Evolutionary conservation across 2,797 vertebrate species (phyloP), one percentile per base, ranked within the genome.

Genomic region (Cebuella pygmaea): DNA sequence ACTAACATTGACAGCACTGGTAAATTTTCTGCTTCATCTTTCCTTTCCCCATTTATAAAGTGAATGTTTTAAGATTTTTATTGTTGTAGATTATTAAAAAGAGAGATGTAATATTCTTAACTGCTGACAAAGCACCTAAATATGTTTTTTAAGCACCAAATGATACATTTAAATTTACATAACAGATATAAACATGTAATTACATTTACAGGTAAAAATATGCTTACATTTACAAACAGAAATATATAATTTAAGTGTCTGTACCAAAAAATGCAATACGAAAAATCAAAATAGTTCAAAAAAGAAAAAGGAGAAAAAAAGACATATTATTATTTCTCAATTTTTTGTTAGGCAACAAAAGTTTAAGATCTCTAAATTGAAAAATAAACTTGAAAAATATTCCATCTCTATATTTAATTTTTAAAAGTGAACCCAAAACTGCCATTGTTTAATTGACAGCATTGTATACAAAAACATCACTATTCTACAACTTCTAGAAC

Each of bases 381-480:
- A 94, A 92, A 79, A 24, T 13, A 91, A 92, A 88, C n/a, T 72
- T 80, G 46, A 78, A 90, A 91, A 88, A 52, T 50, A 80, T 70
- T 94, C 55, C 41, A 46, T 57, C 12, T 91, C 50, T 87, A n/a
- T 88, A 75, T 24, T 87, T 22, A 82, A 36, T 88, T 94, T 95
- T 36, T 87, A 88, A 93, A 97, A 97, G 86, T 26, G 13, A 95
- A 91, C 20, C 19, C 7, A 22, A 96, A 91, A 52, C 36, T 93
- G 39, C 48, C 33, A 80, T 84, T 93, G 90, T 83, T 93, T 70
- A 96, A 88, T 90, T 78, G 41, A 94, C 14, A 93, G 13, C 39
- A 94, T 17, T 22, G 48, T 84, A 50, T 33, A 89, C 50, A 87
- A 44, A 41, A 78, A 90, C 6, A 92, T 8, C 8, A 81, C 83